Evolutionary conservation across 2,113 vertebrate genomes (phyloP), one percentile per base, ranked within the genome.

Genomic region (Irena cyanogastra): DNA sequence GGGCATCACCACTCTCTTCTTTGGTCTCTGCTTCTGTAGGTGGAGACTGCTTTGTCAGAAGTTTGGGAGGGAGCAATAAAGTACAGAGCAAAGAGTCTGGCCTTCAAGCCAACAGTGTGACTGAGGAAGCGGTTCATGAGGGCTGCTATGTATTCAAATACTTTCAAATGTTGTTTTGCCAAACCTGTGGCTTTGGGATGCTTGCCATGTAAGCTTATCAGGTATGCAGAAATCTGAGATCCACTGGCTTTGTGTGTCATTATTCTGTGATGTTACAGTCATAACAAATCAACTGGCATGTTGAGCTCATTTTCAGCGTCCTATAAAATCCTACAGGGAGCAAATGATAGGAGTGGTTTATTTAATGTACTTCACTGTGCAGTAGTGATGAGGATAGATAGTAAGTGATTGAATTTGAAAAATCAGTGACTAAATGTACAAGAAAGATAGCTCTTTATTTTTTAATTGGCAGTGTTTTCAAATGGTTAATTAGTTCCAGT

Each of bases 71-170:
- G 65, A 76, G 42, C 24, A 71, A 0, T 59, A 41, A 64, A 66
- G 44, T 37, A 59, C 13, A 52, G 41, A 63, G 35, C 9, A 53
- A 69, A 50, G 53, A 90, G 28, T 53, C n/a, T 45, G 63, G 54
- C 64, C 80, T 53, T 86, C 28, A 49, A 59, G 52, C 63, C 74
- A 59, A 3, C 16, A 27, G 16, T 30, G 22, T 63, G 64, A 50
- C 57, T 72, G 44, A 77, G 22, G 24, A n/a, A 66, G 82, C 45
- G 39, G 24, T 64, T 83, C 28, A 11, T 27, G 28, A 3, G 2
- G 3, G 30, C 70, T 27, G 4, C n/a, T 60, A 0, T 0, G 1
- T 33, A 28, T 85, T 57, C 33, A 68, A 44, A 39, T 92, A 45
- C 50, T 47, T 86, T 78, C 78, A 76, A 41, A 49, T 93, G 24